Percentiles rank a stretch among this genome's conserved stretches.
Conservation (phyloP, 2,113 vertebrate species). For the Aspidoscelis tigris region DNA sequence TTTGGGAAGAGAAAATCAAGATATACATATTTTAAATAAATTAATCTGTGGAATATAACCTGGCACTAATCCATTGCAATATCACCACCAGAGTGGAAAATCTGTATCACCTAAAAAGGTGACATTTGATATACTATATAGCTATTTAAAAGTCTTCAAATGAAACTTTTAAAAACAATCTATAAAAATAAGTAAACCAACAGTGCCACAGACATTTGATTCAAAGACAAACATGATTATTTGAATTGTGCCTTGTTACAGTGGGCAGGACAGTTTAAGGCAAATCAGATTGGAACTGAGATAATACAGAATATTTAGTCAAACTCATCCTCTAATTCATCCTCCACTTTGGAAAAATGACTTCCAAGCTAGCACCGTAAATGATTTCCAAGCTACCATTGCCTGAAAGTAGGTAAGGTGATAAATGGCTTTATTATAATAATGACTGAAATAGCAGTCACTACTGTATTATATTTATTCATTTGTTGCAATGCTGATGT, state of each 20-base stretch:
- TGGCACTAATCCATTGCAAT: background rate
- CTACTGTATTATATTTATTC: slow-evolving; percentile 30
- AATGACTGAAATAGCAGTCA: background rate
- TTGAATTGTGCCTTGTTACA: background rate
- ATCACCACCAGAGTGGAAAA: background rate
- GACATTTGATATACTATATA: background rate
- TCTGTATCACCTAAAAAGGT: background rate
- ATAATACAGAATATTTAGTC: background rate
- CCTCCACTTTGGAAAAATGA: background rate
- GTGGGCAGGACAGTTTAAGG: background rate
- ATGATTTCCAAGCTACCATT: background rate
- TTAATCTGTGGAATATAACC: too few species aligned
- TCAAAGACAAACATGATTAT: background rate
- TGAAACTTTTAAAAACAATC: too few species aligned
- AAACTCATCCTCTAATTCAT: background rate
- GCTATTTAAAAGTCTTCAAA: background rate
- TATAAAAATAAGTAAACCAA: too few species aligned
- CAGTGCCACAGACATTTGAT: too few species aligned
- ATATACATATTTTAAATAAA: too few species aligned
- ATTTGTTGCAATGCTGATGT: slow-evolving; percentile 27
- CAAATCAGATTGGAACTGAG: background rate
- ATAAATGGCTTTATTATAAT: background rate
- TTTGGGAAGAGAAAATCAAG: too few species aligned
- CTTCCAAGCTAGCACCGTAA: background rate
- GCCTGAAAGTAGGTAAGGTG: background rate